A percentile compares a stretch with the other conserved stretches of the same genome.
Conservation (phyloP, 2,113 vertebrate species). For the Pagrus major region DNA sequence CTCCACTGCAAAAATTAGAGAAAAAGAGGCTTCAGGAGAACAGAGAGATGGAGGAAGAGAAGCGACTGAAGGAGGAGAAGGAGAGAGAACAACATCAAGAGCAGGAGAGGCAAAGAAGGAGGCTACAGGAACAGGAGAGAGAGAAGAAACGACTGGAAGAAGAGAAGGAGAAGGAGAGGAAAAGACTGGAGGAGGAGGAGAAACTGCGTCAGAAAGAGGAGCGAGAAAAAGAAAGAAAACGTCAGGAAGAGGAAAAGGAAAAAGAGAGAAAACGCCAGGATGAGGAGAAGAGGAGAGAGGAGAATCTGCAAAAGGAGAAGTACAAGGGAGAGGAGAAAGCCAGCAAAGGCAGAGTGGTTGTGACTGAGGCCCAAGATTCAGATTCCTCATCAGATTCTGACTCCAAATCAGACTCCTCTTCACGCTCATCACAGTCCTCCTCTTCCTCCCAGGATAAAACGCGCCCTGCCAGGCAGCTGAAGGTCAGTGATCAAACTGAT, state of each 20-base stretch:
- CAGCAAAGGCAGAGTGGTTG: constrained; percentile 26
- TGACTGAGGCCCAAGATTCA: constrained; percentile 55
- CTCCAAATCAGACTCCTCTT: constrained; percentile 80
- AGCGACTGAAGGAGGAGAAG: constrained; percentile 39
- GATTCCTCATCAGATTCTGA: constrained; percentile 84
- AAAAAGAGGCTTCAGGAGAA: constrained; percentile 46
- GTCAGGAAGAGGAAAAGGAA: neutral
- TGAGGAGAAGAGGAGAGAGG: constrained; percentile 32
- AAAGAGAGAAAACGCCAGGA: constrained; percentile 9
- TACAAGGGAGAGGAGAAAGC: constrained; percentile 25
- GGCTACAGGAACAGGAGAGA: constrained; percentile 25
- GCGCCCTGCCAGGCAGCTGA: constrained; percentile 62
- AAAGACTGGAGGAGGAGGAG: constrained; percentile 22
- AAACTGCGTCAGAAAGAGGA: constrained; percentile 10
- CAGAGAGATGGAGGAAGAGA: constrained; percentile 44
- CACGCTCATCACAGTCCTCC: constrained; percentile 73
- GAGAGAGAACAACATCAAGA: constrained; percentile 42
- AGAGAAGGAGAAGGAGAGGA: constrained; percentile 35
- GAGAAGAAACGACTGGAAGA: constrained; percentile 26
- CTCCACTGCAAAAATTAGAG: constrained; percentile 36
- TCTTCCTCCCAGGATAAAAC: constrained; percentile 68
- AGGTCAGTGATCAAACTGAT: constrained; percentile 77
- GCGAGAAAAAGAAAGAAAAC: constrained; percentile 30
- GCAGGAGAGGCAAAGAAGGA: constrained; percentile 1
- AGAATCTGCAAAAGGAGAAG: constrained; percentile 29